Evolutionary conservation across 2,888 invertebrate species (phyloP), one percentile per base, ranked within the genome.

Genomic region (Ditula angustiorana): DNA sequence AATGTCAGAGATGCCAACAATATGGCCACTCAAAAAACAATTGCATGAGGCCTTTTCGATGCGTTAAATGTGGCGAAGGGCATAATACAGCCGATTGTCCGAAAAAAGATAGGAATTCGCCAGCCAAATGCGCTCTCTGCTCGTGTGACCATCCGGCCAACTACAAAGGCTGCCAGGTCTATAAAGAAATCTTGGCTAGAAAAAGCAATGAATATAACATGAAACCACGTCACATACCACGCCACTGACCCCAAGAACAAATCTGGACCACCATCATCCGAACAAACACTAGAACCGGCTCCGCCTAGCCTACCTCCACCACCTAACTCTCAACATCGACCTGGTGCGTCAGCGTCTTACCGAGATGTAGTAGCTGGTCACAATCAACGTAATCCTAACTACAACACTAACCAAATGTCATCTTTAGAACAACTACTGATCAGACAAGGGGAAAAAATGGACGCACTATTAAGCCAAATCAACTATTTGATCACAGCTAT

Each of bases 21-120:
- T 74, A 71, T 44, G 70, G 72, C 0, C 72, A 74, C 52, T 56
- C 67, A 2, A 73, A 73, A 70, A 72, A 72, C 41, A 41, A 72
- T 16, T 73, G 72, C 13, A 69, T 71, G 67, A 57, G 72, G 23
- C 72, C 71, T n/a, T 69, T 55, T 10, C 44, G 71, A 5, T 73
- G 71, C 26, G 71, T 72, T 0, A 74, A 73, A 67, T 72, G 72
- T 52, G 72, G 46, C 1, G 59, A 66, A 56, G 28, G 41, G 0
- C 73, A 73, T 41, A 71, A 66, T 47, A 73, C 71, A 1, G 59
- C 66, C 7, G 68, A 69, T 5, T 72, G 68, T 13, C 30, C 35
- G 8, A 71, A 69, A 23, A 62, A 28, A 24, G 70, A 71, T 35
- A 19, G 67, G 47, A 72, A 64, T 35, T 63, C 66, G 0, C 71